These are phyloP conservation scores for Melanaphis sacchari DNA, from an alignment of 1,140 invertebrate genomes.

Conservation along the genomic window DNA sequence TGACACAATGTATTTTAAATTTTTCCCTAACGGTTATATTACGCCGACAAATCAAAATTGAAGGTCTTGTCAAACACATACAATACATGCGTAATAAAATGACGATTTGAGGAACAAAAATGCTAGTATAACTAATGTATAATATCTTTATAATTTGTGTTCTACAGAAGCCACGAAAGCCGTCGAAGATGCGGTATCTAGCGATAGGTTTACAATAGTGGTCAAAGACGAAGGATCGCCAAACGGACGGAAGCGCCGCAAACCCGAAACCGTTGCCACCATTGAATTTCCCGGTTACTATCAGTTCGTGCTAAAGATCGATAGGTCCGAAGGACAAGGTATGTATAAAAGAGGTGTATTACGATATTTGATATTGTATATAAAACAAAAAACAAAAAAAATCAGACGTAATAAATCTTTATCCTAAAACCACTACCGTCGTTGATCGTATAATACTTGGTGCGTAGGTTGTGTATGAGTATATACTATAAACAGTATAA, in stretches of 20 bases:
- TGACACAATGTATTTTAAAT: conserved; percentile 4
- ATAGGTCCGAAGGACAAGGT: conserved; percentile 71
- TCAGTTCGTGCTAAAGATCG: conserved; percentile 72
- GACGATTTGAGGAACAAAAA: not conserved
- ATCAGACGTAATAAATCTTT: conserved; percentile 30
- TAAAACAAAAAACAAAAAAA: not conserved
- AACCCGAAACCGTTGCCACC: conserved; percentile 71
- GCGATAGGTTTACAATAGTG: conserved; percentile 70
- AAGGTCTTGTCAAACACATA: not conserved
- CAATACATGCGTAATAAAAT: not conserved
- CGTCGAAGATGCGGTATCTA: conserved; percentile 68
- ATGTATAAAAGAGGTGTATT: conserved; percentile 61
- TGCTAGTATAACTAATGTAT: not conserved
- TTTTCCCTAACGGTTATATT: not conserved
- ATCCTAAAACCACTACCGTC: conserved; percentile 9
- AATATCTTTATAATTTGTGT: not conserved
- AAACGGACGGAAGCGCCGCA: conserved; percentile 65
- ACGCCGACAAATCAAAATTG: not conserved
- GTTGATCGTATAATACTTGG: not conserved
- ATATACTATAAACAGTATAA: no score
- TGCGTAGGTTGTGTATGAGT: not conserved
- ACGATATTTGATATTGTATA: not conserved
- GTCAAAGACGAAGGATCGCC: conserved; percentile 69
- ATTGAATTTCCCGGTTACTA: conserved; percentile 71
- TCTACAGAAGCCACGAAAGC: conserved; percentile 67